phyloP scores from a whole-genome alignment of 2,113 vertebrate species.

The Heterochromis multidens region DNA sequence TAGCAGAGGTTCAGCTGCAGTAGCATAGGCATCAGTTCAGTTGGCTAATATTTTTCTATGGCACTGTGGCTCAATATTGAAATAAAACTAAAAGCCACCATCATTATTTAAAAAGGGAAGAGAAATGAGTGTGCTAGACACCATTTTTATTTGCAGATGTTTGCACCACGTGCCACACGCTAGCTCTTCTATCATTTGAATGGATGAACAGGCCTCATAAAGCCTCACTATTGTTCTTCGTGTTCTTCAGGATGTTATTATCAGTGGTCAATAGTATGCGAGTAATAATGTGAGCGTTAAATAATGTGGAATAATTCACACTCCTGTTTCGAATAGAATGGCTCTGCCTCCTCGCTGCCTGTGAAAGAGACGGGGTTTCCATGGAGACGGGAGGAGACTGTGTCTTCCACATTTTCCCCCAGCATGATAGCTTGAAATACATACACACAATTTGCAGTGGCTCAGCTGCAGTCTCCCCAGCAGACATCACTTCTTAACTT shows the following conservation, averaged over 20 bases:
- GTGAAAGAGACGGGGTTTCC: conserved; percentile 73
- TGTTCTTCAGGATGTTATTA: background rate
- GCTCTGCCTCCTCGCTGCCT: conserved; percentile 56
- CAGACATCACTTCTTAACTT: conserved; percentile 45
- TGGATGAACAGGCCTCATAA: background rate
- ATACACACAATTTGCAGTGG: conserved; percentile 26
- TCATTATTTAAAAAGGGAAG: background rate
- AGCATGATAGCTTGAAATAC: conserved; percentile 56
- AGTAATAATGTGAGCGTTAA: conserved; percentile 14
- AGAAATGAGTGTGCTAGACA: background rate
- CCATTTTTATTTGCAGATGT: background rate
- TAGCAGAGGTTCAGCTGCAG: background rate
- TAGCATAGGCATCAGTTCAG: background rate
- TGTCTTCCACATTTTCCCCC: conserved; percentile 71
- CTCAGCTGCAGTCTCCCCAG: conserved; percentile 44
- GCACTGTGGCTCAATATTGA: background rate
- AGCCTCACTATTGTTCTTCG: background rate
- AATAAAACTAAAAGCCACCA: background rate
- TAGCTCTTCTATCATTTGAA: background rate
- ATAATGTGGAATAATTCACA: conserved; percentile 43
- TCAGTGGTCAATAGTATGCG: background rate
- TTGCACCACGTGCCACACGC: background rate
- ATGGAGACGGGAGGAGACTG: conserved; percentile 75
- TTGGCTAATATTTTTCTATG: background rate
- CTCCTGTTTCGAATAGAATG: background rate